phyloP scores from a whole-genome alignment of 92 coral and sea anemone genomes.

The Actinostola sp. region DNA sequence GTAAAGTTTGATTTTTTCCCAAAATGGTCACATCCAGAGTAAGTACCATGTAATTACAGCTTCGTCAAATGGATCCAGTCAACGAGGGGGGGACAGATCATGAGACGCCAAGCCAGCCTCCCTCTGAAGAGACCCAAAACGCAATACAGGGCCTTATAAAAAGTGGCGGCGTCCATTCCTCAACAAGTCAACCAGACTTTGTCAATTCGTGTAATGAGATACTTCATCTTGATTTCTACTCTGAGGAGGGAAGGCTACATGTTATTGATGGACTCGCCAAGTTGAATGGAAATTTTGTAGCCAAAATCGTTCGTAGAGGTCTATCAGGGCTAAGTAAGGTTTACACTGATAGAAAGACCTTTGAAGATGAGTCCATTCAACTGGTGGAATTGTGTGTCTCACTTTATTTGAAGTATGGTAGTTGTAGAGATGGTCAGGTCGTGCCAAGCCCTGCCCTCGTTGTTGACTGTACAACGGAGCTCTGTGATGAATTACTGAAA shows the following conservation, averaged over 20 bases:
- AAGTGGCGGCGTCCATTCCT: neutral
- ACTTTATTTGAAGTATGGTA: slow-evolving; percentile 1
- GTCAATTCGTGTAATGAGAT: slow-evolving; percentile 12
- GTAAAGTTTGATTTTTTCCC: neutral
- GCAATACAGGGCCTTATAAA: slow-evolving; percentile 12
- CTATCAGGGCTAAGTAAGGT: slow-evolving; percentile 1
- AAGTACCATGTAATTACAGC: no score
- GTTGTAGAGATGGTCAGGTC: neutral
- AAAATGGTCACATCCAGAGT: neutral
- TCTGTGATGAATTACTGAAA: slow-evolving; percentile 11
- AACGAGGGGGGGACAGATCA: no score
- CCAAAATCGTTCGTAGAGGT: slow-evolving; percentile 24
- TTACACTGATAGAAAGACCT: slow-evolving; percentile 5
- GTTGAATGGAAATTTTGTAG: slow-evolving; percentile 15
- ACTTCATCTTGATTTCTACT: neutral
- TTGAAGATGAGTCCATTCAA: slow-evolving; percentile 17
- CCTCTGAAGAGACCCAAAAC: neutral
- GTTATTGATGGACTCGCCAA: slow-evolving; percentile 1
- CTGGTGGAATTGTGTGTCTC: slow-evolving; percentile 21
- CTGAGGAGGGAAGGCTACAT: slow-evolving; percentile 12
- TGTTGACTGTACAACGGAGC: slow-evolving; percentile 19
- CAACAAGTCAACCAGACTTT: neutral
- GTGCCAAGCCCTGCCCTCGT: slow-evolving; percentile 5
- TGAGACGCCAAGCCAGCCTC: slow-evolving; percentile 10
- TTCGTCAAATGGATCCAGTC: no score